A percentile compares a stretch with the other conserved stretches of the same genome.
phyloP scores from a whole-genome alignment of 2,113 vertebrate genomes.

The Odocoileus hemionus region DNA sequence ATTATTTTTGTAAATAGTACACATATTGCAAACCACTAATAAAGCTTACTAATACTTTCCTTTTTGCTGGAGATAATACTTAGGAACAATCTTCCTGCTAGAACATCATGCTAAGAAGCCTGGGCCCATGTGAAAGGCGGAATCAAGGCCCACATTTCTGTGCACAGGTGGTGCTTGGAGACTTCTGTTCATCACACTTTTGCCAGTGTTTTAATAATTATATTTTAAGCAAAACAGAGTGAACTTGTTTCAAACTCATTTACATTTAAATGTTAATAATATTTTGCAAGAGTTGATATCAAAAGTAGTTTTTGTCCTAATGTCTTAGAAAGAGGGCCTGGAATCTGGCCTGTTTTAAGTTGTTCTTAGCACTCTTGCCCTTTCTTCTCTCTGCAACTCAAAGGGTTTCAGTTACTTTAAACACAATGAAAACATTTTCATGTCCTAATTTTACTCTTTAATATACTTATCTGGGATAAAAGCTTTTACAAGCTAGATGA shows the following conservation, averaged over 20 bases:
- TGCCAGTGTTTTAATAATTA: not conserved
- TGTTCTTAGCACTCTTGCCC: not conserved
- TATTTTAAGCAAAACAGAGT: not conserved
- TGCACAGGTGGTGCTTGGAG: not conserved
- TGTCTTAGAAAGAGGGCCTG: not conserved
- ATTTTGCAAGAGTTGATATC: not conserved
- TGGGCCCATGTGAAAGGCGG: not conserved
- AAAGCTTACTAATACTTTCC: not conserved
- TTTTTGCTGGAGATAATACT: not conserved
- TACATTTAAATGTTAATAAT: not conserved
- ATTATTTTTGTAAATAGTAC: not conserved
- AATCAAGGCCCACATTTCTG: not conserved
- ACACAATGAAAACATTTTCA: not conserved
- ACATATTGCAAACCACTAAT: not conserved
- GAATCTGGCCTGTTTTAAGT: constrained; percentile 8
- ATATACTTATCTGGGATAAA: not conserved
- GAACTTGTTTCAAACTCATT: not conserved
- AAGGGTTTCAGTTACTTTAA: not conserved
- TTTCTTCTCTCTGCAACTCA: not conserved
- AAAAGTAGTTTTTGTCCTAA: not conserved
- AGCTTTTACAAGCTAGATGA: constrained; percentile 21
- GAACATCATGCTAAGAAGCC: not conserved
- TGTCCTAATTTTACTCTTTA: constrained; percentile 1
- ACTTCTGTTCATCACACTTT: not conserved
- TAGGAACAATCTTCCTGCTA: not conserved